Evolutionary conservation across 2,888 invertebrate species (phyloP), one percentile per base, ranked within the genome.

Genomic region (Pherbina coryleti): DNA sequence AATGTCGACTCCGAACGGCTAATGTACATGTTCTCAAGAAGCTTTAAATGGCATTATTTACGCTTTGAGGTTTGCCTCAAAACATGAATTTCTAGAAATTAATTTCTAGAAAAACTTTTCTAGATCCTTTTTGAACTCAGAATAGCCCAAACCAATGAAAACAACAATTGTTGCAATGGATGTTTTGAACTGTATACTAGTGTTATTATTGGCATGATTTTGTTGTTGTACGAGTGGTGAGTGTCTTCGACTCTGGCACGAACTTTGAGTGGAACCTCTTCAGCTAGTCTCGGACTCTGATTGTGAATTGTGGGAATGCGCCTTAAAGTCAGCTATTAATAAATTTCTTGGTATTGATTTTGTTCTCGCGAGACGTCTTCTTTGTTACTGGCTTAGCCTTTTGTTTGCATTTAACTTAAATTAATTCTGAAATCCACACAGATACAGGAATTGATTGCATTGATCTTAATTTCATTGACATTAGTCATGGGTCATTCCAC

Each of bases 321-420:
- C 19, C 57, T 60, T 72, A 14, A 62, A 66, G 66, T 34, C 70
- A 34, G 34, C 55, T 70, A 64, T 51, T 37, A 22, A 62, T 74
- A 44, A 49, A 74, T 64, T 64, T 74, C 74, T 64, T 49, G n/a
- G 74, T 74, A 74, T 51, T 74, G 74, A 62, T 64, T 44, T 60
- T 57, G 22, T 57, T 57, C 57, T 2, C 57, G 19, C 37, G 5
- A 37, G 22, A n/a, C 22, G 57, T 57, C 57, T 8, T 57, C 25
- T 19, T 22, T 57, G 57, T 22, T 57, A 25, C 1, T 55, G 55
- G 14, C 22, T 7, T 55, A 7, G 17, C 17, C n/a, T 55, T 17
- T 7, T 53, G 17, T n/a, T 53, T 7, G 3, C 1, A 7, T 8
- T 37, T 37, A 1, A 8, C 37, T 1, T 1, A 37, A 8, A 37